Percentiles rank a stretch among this genome's conserved stretches.
Conservation (phyloP, 2,888 invertebrate genomes). For the Autographa pulchrina region DNA sequence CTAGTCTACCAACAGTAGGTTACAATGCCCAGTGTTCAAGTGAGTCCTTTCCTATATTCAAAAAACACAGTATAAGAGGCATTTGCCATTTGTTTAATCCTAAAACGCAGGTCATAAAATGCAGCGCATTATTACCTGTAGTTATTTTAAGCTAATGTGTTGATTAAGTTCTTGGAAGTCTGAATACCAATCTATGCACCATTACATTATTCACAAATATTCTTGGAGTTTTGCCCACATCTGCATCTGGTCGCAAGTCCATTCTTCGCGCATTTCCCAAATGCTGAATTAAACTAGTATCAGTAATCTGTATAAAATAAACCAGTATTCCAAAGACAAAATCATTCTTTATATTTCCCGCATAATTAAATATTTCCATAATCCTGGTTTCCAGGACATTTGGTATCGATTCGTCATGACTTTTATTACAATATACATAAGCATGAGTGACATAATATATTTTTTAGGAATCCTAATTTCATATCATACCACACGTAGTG, state of each 20-base stretch:
- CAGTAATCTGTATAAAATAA: too few species aligned
- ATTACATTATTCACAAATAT: background rate
- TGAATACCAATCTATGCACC: background rate
- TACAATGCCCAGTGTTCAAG: background rate
- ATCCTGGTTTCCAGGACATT: background rate
- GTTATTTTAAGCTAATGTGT: too few species aligned
- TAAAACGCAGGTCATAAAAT: background rate
- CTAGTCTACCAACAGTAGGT: background rate
- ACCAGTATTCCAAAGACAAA: too few species aligned
- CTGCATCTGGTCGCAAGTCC: background rate
- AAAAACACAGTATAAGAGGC: too few species aligned
- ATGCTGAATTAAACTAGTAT: background rate
- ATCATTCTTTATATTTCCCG: too few species aligned
- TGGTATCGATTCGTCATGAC: background rate
- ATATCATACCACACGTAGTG: conserved; percentile 62
- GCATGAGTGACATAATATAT: background rate
- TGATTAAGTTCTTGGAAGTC: background rate
- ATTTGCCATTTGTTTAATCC: background rate
- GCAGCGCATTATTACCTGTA: background rate
- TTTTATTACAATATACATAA: background rate
- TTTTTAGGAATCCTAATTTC: conserved; percentile 10
- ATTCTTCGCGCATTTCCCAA: background rate
- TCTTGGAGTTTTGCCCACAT: background rate
- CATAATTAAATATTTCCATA: too few species aligned
- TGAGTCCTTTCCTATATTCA: background rate